Percentiles rank a stretch among this genome's conserved stretches.
These are phyloP conservation scores for Antheraea yamamai DNA, from an alignment of 2,888 invertebrate genomes.

Conservation along the genomic window DNA sequence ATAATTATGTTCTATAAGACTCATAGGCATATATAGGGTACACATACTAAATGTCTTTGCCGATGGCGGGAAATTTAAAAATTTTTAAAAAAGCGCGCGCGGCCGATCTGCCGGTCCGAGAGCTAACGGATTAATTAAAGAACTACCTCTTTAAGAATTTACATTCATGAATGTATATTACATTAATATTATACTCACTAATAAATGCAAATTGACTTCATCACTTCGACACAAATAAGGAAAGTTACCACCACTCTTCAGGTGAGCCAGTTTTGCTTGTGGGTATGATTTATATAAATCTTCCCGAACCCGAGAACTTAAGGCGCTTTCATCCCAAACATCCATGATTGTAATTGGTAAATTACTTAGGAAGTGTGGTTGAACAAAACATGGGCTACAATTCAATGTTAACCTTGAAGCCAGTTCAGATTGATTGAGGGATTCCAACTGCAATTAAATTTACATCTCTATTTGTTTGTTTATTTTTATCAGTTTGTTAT, in stretches of 20 bases:
- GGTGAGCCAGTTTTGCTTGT: conserved; percentile 91
- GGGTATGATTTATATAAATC: conserved; percentile 94
- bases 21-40: too few relatives aligned
- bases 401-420: conserved; percentile 94
- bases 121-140: too few relatives aligned
- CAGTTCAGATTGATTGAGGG: conserved; percentile 89
- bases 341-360: conserved; percentile 92
- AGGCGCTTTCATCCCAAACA: conserved; percentile 93
- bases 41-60: too few relatives aligned
- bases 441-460: conserved; percentile 86
- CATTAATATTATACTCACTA: conserved; percentile 78
- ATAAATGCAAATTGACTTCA: conserved; percentile 94
- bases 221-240: conserved; percentile 93
- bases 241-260: conserved; percentile 95
- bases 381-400: conserved; percentile 90
- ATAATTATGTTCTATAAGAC: too few relatives aligned
- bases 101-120: too few relatives aligned
- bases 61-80: too few relatives aligned
- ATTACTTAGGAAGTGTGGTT: conserved; percentile 86
- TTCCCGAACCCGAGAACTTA: conserved; percentile 89
- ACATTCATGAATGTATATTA: too few relatives aligned
- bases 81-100: too few relatives aligned
- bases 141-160: too few relatives aligned
- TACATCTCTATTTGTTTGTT: neutral
- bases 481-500: neutral